Percentiles rank a stretch among this genome's conserved stretches.
Evolutionary conservation across 2,113 vertebrate genomes (phyloP).

Genomic region (Urocitellus parryii): DNA sequence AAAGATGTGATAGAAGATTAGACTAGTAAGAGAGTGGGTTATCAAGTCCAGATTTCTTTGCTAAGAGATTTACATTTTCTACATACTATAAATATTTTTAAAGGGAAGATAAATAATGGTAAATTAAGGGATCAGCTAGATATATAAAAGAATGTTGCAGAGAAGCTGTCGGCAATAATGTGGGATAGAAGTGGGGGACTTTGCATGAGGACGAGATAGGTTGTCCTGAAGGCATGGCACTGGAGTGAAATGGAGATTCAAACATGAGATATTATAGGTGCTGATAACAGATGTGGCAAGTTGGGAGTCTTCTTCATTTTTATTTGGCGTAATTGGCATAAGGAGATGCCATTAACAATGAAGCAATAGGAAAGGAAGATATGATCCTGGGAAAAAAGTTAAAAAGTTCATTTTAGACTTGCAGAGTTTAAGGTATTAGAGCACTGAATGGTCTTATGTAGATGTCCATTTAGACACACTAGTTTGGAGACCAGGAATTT

Average conservation of each 20-base stretch:
- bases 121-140: not conserved
- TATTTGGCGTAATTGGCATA: not conserved
- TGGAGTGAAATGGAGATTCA: not conserved
- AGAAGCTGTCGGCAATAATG: not conserved
- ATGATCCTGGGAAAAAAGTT: not conserved
- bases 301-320: not conserved
- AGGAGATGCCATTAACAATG: not conserved
- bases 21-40: not conserved
- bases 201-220: not conserved
- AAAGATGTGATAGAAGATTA: not conserved
- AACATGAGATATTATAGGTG: not conserved
- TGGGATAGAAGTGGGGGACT: not conserved
- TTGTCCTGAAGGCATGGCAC: not conserved
- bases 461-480: not conserved
- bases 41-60: not conserved
- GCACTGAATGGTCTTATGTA: not conserved
- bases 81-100: not conserved
- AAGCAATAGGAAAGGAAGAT: conserved; percentile 1
- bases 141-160: not conserved
- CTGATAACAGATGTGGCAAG: not conserved
- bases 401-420: not conserved
- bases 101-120: not conserved
- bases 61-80: not conserved
- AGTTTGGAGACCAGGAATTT: not conserved
- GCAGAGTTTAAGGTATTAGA: not conserved